A percentile compares a stretch with the other conserved stretches of the same genome.
These are phyloP conservation scores for Hippocampus kuda DNA, from an alignment of 2,797 vertebrate genomes.

Conservation along the genomic window DNA sequence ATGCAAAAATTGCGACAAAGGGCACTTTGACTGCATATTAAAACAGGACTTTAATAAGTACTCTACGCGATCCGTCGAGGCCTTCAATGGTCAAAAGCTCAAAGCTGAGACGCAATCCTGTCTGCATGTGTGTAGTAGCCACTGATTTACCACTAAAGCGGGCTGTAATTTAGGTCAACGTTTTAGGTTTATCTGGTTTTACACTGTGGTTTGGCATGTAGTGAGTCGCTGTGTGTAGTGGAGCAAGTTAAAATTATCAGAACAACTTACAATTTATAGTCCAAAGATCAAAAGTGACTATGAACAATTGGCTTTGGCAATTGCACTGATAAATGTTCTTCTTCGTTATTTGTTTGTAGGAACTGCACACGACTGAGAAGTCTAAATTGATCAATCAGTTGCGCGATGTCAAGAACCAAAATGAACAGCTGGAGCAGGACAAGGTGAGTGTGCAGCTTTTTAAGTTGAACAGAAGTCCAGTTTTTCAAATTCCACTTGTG, in stretches of 20 bases:
- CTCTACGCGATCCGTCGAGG: background rate
- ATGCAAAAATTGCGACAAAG: constrained; percentile 16
- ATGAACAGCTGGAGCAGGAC: constrained; percentile 97
- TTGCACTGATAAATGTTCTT: background rate
- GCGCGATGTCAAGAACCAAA: constrained; percentile 90
- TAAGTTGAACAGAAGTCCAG: constrained; percentile 17
- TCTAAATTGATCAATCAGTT: constrained; percentile 92
- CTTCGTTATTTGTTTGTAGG: constrained; percentile 68
- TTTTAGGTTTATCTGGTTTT: constrained; percentile 46
- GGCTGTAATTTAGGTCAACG: constrained; percentile 54
- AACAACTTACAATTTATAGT: background rate
- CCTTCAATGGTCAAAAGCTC: constrained; percentile 6
- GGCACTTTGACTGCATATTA: background rate
- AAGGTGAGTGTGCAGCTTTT: constrained; percentile 71
- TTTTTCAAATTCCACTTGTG: constrained; percentile 27
- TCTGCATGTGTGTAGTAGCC: constrained; percentile 21
- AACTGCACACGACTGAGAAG: constrained; percentile 91
- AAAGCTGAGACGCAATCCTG: constrained; percentile 2
- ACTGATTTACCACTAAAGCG: constrained; percentile 26
- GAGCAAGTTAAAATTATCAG: constrained; percentile 16
- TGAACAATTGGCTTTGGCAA: background rate
- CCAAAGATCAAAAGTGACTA: background rate
- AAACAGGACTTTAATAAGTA: background rate
- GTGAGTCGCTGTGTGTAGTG: constrained; percentile 39
- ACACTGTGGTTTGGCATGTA: constrained; percentile 37